A percentile compares a stretch with the other conserved stretches of the same genome.
Evolutionary conservation across 2,888 invertebrate species (phyloP).

Genomic region (Capitulum mitella): DNA sequence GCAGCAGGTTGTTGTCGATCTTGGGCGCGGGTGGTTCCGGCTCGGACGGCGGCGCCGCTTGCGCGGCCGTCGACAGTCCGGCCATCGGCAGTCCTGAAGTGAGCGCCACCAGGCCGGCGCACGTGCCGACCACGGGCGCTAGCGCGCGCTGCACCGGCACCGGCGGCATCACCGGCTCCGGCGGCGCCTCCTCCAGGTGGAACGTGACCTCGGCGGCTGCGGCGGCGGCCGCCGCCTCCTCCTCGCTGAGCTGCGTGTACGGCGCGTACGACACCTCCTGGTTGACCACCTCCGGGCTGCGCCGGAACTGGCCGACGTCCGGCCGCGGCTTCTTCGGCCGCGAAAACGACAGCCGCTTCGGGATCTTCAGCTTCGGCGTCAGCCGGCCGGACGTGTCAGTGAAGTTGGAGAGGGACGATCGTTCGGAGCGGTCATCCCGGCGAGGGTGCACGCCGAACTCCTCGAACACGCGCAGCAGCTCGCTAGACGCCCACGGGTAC

Average conservation of each 20-base stretch:
- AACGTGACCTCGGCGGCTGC: background rate
- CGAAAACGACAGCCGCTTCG: slow-evolving; percentile 1
- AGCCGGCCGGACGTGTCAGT: background rate
- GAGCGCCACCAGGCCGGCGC: background rate
- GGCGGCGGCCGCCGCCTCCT: background rate
- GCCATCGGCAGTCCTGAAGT: background rate
- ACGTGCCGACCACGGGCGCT: background rate
- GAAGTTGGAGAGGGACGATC: background rate
- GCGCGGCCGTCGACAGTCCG: background rate
- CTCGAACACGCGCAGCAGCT: background rate
- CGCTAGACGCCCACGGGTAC: background rate
- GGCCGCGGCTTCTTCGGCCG: background rate
- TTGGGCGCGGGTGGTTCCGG: background rate
- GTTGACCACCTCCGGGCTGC: background rate
- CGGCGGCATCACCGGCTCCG: background rate
- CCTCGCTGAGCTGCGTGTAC: background rate
- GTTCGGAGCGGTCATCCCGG: background rate
- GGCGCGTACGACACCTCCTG: background rate
- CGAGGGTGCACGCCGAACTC: slow-evolving; percentile 2
- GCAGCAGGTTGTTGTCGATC: slow-evolving; percentile 3
- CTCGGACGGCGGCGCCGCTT: background rate
- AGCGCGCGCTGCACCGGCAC: background rate
- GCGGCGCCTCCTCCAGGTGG: background rate
- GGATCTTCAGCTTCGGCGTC: background rate
- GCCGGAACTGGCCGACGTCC: background rate